phyloP scores from a whole-genome alignment of 2,113 vertebrate genomes.

The Phalacrocorax brasilianus region DNA sequence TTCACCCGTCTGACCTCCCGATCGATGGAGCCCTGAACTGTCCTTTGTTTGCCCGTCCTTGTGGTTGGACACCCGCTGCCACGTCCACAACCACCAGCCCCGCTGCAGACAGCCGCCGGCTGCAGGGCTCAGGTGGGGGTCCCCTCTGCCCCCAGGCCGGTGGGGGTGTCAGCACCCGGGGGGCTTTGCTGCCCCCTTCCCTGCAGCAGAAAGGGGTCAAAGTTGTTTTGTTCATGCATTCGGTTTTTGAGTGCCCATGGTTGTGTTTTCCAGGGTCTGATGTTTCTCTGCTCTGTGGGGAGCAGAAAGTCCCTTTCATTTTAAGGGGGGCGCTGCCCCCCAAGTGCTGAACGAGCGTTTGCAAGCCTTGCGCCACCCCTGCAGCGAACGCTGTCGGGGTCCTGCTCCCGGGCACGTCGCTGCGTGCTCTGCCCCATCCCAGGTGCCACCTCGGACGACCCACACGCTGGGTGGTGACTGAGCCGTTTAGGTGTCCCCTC shows the following conservation, averaged over 20 bases:
- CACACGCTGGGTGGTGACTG: neutral
- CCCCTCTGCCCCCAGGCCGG: neutral
- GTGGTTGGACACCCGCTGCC: neutral
- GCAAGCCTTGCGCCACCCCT: neutral
- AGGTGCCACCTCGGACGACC: neutral
- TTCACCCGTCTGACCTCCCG: neutral
- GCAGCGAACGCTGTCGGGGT: neutral
- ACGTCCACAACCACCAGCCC: accelerated
- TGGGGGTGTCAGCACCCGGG: neutral
- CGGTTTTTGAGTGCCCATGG: neutral
- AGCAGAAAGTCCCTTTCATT: neutral
- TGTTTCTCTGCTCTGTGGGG: neutral
- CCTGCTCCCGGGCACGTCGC: accelerated
- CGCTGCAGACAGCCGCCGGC: neutral
- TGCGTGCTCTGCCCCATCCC: accelerated
- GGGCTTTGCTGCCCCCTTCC: neutral
- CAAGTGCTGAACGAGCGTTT: accelerated
- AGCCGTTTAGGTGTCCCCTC: neutral
- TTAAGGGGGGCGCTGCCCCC: accelerated
- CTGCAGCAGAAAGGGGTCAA: neutral
- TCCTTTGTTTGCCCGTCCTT: neutral
- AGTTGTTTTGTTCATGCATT: accelerated
- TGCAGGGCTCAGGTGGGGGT: neutral
- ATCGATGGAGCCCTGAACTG: neutral
- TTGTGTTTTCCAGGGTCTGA: neutral